Percentiles rank a stretch among this genome's conserved stretches.
Evolutionary conservation across 2,888 invertebrate genomes (phyloP).

Genomic region (Tholera decimalis): DNA sequence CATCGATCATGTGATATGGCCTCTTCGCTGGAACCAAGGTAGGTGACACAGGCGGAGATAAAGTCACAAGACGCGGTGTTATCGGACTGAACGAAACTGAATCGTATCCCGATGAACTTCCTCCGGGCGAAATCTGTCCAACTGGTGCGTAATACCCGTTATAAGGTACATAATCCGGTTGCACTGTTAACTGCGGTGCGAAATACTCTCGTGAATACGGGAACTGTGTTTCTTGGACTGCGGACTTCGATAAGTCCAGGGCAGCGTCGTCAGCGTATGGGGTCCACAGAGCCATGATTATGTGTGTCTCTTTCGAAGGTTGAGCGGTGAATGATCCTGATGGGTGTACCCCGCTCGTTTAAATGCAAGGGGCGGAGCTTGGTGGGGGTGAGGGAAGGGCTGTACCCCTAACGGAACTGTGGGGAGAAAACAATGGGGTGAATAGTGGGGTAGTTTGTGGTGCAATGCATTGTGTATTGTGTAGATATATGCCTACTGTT

Average conservation of each 20-base stretch:
- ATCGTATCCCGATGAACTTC: conserved; percentile 69
- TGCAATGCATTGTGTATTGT: conserved; percentile 23
- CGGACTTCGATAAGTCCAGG: conserved; percentile 75
- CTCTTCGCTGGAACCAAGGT: conserved; percentile 42
- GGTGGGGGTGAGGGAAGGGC: too few species aligned
- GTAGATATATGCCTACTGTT: conserved; percentile 25
- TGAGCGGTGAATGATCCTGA: too few species aligned
- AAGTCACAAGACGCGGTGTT: conserved; percentile 47
- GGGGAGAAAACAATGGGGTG: conserved; percentile 11
- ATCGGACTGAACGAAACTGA: conserved; percentile 40
- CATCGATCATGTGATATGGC: conserved; percentile 63
- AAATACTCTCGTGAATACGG: conserved; percentile 1
- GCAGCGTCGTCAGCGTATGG: conserved; percentile 80
- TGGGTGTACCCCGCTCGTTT: too few species aligned
- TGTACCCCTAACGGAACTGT: too few species aligned
- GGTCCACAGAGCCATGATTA: conserved; percentile 83
- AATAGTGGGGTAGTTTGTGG: conserved; percentile 22
- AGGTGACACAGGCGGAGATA: conserved; percentile 72
- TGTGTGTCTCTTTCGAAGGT: conserved; percentile 37
- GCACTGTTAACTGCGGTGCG: conserved; percentile 29
- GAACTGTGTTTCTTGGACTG: too few species aligned
- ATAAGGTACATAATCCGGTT: conserved; percentile 34
- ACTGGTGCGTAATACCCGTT: conserved; percentile 57
- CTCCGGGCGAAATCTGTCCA: conserved; percentile 69
- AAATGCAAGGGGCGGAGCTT: too few species aligned